Evolutionary conservation across 2,888 invertebrate species (phyloP), one percentile per base, ranked within the genome.

Genomic region (Pseudococcus longispinus): DNA sequence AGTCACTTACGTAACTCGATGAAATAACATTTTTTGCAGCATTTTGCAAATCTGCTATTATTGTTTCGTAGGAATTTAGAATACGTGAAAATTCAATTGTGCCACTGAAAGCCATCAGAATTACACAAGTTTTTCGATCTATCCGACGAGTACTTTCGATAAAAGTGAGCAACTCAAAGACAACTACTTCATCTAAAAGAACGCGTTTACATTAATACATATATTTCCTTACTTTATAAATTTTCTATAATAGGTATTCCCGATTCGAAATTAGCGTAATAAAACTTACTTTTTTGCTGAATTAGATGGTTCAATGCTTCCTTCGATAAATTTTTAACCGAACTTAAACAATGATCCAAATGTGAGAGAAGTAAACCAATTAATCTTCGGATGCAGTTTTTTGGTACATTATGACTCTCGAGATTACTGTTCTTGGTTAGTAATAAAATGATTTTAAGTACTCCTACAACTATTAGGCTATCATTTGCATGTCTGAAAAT

Each of bases 271-370:
- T n/a, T n/a, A n/a, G n/a, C n/a, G n/a, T n/a, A 37, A 37, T 8
- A 37, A 4, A 9, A 37, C 4, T 37, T 6, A 23, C 90, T 89
- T 26, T 91, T 91, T 5, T 91, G 89, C 60, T 90, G 90, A 32
- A 92, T 90, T 15, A 93, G 89, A 89, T 92, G 92, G 3, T 90
- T 90, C 87, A 93, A 90, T 32, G 93, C 90, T 88, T 93, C 92
- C 29, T 92, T 92, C 0, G 93, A 91, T 84, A 93, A 90, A 89
- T 94, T 93, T 0, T 93, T 90, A 32, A 95, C 94, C 88, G 93
- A 93, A 89, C 95, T 95, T 90, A 94, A 92, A 89, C 92, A 92
- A 90, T 94, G 93, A 83, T 94, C 94, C 80, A 94, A 90, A 89
- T 94, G 93, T 0, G 91, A 90, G 20, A 80, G 42, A 2, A 80